Conservation (phyloP, 2,113 vertebrate genomes). For the Periophthalmodon schlosseri region DNA sequence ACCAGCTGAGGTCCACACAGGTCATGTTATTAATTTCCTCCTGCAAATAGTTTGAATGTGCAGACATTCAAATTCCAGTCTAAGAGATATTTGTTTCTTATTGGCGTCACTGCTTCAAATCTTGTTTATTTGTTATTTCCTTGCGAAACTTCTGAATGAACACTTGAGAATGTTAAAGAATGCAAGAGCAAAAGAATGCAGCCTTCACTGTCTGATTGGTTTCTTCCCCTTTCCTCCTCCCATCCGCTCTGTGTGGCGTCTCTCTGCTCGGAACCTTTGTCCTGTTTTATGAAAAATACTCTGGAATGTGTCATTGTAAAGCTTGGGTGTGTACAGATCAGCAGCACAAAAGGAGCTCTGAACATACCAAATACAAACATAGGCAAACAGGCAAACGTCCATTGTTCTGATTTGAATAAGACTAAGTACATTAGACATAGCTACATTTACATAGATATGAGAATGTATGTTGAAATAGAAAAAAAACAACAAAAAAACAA, state of each 20-base stretch:
- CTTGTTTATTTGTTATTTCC: no score
- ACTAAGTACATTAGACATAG: no score
- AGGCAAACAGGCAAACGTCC: not conserved
- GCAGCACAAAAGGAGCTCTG: not conserved
- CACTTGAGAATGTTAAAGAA: not conserved
- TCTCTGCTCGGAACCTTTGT: not conserved
- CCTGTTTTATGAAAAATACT: not conserved
- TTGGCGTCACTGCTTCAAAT: not conserved
- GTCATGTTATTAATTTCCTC: not conserved
- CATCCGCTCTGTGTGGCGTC: not conserved
- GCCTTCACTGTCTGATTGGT: constrained; percentile 12
- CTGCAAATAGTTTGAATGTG: not conserved
- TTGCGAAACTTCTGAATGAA: not conserved
- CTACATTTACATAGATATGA: no score
- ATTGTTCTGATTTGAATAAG: not conserved
- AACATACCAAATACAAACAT: not conserved
- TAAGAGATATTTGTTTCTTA: not conserved
- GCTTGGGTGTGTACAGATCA: not conserved
- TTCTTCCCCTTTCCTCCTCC: not conserved
- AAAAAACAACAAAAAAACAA: no score
- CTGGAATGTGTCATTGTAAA: not conserved
- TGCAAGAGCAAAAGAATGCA: constrained; percentile 8
- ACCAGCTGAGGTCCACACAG: no score
- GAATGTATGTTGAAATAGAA: no score
- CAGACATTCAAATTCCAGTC: not conserved